Evolutionary conservation across 1,140 invertebrate genomes (phyloP).

Genomic region (Aleiodes sp.): DNA sequence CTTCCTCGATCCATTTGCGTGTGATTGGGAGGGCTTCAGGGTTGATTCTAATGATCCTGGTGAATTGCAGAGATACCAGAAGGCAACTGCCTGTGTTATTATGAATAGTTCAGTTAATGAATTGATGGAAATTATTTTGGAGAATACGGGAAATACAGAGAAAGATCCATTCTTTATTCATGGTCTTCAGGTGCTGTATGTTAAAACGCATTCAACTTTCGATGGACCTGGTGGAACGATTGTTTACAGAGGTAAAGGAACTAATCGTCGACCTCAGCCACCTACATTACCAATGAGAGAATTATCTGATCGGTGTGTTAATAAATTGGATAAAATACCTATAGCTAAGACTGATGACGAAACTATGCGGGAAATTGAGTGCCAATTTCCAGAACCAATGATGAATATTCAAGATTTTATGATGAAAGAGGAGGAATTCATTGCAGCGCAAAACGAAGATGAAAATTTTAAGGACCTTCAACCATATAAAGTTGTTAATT

Average conservation of each 20-base stretch:
- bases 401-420: slow-evolving; percentile 45
- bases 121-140: slow-evolving; percentile 49
- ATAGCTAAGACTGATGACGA: slow-evolving; percentile 36
- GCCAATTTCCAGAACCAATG: slow-evolving; percentile 55
- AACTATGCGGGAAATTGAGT: slow-evolving; percentile 26
- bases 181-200: slow-evolving; percentile 51
- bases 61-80: slow-evolving; percentile 37
- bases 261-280: slow-evolving; percentile 46
- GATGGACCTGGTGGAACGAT: slow-evolving; percentile 45
- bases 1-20: slow-evolving; percentile 58
- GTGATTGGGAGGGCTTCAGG: slow-evolving; percentile 54
- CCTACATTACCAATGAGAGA: background rate
- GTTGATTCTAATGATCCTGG: slow-evolving; percentile 36
- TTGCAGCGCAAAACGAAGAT: background rate
- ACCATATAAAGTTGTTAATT: slow-evolving; percentile 48
- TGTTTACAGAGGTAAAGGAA: slow-evolving; percentile 54
- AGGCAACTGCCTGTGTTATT: slow-evolving; percentile 47
- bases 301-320: slow-evolving; percentile 24
- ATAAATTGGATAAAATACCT: slow-evolving; percentile 39
- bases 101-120: slow-evolving; percentile 58
- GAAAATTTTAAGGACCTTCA: slow-evolving; percentile 22
- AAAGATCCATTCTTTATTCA: slow-evolving; percentile 58
- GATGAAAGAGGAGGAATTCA: slow-evolving; percentile 40
- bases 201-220: slow-evolving; percentile 45
- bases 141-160: slow-evolving; percentile 52